Conservation (phyloP, 2,113 vertebrate genomes). For the Sander lucioperca region DNA sequence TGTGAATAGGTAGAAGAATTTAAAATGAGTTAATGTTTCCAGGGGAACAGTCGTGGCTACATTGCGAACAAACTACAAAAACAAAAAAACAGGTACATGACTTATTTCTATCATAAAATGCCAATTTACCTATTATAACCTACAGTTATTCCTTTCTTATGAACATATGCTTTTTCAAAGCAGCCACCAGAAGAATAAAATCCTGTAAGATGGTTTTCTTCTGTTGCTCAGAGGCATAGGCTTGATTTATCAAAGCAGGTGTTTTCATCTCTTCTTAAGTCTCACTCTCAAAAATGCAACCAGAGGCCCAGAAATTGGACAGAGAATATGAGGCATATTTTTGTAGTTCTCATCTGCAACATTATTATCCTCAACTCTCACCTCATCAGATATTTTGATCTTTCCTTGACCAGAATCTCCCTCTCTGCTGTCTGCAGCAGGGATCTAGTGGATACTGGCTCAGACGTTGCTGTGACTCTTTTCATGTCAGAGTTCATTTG, state of each 20-base stretch:
- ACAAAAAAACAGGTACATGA: neutral
- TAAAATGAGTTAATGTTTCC: neutral
- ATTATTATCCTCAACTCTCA: neutral
- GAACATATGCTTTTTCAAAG: neutral
- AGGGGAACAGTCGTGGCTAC: no score
- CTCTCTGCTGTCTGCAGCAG: neutral
- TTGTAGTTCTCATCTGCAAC: neutral
- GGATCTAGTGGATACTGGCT: neutral
- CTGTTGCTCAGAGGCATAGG: neutral
- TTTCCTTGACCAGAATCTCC: neutral
- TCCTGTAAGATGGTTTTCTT: neutral
- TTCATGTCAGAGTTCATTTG: neutral
- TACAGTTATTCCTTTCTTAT: neutral
- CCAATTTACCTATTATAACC: neutral
- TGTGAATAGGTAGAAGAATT: neutral
- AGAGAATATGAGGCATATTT: neutral
- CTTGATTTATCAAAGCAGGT: slow-evolving; percentile 1
- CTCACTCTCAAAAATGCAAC: neutral
- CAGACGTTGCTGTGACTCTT: neutral
- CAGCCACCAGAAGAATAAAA: neutral
- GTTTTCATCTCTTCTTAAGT: neutral
- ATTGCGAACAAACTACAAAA: neutral
- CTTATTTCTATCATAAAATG: neutral
- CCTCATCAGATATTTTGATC: neutral
- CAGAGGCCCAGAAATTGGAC: neutral